These are phyloP conservation scores for Chalcosyrphus nemorum DNA, from an alignment of 2,888 invertebrate species.

Conservation along the genomic window DNA sequence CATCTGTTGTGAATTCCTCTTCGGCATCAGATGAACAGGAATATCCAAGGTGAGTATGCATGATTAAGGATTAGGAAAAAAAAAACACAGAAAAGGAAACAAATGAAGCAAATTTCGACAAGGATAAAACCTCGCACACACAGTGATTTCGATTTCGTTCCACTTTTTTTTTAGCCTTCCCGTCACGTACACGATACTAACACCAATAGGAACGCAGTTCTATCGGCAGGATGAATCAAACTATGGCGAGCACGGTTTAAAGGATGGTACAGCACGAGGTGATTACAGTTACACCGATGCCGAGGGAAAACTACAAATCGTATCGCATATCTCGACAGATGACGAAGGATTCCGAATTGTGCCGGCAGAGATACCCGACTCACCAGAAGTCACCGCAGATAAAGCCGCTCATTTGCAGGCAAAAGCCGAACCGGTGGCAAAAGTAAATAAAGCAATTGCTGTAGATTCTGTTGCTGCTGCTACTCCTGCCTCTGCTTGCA, in stretches of 20 bases:
- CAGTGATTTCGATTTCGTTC: slow-evolving; percentile 1
- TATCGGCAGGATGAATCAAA: slow-evolving; percentile 84
- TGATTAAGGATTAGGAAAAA: slow-evolving; percentile 41
- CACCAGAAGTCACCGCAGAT: slow-evolving; percentile 60
- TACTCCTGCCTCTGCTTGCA: not conserved
- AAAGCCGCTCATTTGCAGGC: slow-evolving; percentile 72
- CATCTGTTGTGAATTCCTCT: not conserved
- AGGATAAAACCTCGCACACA: slow-evolving; percentile 14
- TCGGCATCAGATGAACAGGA: slow-evolving; percentile 35
- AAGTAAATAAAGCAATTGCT: slow-evolving; percentile 44
- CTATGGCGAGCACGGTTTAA: slow-evolving; percentile 84
- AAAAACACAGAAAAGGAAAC: not conserved
- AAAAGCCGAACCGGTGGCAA: slow-evolving; percentile 65
- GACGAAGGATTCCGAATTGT: slow-evolving; percentile 82
- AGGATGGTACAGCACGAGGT: slow-evolving; percentile 84
- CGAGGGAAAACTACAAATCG: slow-evolving; percentile 83
- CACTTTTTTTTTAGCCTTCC: slow-evolving; percentile 47
- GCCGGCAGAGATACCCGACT: slow-evolving; percentile 63
- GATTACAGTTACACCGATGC: slow-evolving; percentile 84
- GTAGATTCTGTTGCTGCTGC: not conserved
- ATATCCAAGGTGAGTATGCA: slow-evolving; percentile 53
- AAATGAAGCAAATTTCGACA: slow-evolving; percentile 39
- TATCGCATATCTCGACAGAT: slow-evolving; percentile 83
- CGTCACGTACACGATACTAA: slow-evolving; percentile 54
- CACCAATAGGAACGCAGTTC: slow-evolving; percentile 78